A percentile compares a stretch with the other conserved stretches of the same genome.
These are phyloP conservation scores for Aporophyla nigra DNA, from an alignment of 2,888 invertebrate genomes.

Conservation along the genomic window DNA sequence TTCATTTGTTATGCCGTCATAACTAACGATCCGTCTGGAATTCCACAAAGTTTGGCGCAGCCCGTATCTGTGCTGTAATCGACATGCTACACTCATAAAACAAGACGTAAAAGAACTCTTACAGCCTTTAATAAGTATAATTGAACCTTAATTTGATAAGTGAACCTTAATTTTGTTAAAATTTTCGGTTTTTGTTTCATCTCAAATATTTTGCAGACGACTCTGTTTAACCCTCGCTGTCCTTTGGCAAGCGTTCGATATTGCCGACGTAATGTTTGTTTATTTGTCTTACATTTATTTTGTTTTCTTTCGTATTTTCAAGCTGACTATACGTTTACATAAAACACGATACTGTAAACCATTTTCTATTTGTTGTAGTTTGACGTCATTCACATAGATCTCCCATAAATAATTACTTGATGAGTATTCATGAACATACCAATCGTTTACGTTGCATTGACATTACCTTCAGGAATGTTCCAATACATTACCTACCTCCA, in stretches of 20 bases:
- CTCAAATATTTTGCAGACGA: conserved; percentile 37
- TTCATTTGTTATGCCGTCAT: conserved; percentile 50
- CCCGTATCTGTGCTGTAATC: conserved; percentile 59
- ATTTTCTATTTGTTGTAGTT: conserved; percentile 29
- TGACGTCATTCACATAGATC: background rate
- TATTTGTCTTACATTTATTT: conserved; percentile 29
- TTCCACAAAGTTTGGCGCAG: conserved; percentile 70
- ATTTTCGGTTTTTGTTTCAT: conserved; percentile 46
- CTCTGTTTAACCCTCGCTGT: conserved; percentile 32
- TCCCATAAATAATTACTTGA: background rate
- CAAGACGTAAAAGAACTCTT: conserved; percentile 57
- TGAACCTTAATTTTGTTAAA: conserved; percentile 68
- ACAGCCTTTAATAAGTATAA: conserved; percentile 70
- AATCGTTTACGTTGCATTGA: conserved; percentile 14
- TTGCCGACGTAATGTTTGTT: conserved; percentile 42
- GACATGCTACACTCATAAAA: conserved; percentile 62
- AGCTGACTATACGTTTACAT: conserved; percentile 8
- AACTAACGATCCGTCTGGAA: conserved; percentile 64
- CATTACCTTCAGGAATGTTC: conserved; percentile 37
- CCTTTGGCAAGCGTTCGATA: conserved; percentile 43
- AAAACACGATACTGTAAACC: conserved; percentile 22
- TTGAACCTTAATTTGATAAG: conserved; percentile 75
- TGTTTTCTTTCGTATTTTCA: conserved; percentile 19
- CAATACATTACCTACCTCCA: conserved; percentile 38
- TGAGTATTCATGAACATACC: conserved; percentile 6